These are phyloP conservation scores for Neomonachus schauinslandi DNA, from an alignment of 2,113 vertebrate genomes.

Conservation along the genomic window DNA sequence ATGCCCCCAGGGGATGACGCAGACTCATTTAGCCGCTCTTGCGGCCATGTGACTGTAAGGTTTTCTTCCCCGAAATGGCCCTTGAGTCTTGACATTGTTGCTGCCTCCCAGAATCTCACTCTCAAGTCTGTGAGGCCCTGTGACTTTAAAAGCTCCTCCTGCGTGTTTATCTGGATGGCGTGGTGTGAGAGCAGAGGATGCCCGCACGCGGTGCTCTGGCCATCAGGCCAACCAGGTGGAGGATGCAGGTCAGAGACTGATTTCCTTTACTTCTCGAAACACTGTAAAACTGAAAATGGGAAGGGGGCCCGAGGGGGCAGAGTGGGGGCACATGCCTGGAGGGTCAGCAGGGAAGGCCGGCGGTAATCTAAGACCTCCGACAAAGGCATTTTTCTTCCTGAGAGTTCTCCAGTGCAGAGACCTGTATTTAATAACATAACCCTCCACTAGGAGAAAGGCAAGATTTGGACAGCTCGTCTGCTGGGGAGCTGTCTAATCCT, in stretches of 20 bases:
- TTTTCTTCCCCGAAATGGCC: rapidly evolving
- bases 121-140: not conserved
- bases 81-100: rapidly evolving
- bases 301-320: rapidly evolving
- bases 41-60: rapidly evolving
- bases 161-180: rapidly evolving
- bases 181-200: rapidly evolving
- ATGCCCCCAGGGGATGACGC: rapidly evolving
- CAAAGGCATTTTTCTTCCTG: not conserved
- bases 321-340: not conserved
- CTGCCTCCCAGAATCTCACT: not conserved
- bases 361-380: not conserved
- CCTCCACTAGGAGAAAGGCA: not conserved
- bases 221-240: rapidly evolving
- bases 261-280: not conserved
- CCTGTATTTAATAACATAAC: constrained; percentile 37
- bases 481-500: constrained; percentile 22
- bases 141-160: not conserved
- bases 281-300: not conserved
- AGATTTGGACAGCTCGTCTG: not conserved
- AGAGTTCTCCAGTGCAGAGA: not conserved
- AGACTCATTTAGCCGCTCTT: rapidly evolving
- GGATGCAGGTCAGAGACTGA: rapidly evolving
- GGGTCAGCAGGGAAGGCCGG: not conserved
- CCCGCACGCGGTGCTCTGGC: rapidly evolving